phyloP scores from a whole-genome alignment of 2,113 vertebrate genomes.

The Verasper variegatus region DNA sequence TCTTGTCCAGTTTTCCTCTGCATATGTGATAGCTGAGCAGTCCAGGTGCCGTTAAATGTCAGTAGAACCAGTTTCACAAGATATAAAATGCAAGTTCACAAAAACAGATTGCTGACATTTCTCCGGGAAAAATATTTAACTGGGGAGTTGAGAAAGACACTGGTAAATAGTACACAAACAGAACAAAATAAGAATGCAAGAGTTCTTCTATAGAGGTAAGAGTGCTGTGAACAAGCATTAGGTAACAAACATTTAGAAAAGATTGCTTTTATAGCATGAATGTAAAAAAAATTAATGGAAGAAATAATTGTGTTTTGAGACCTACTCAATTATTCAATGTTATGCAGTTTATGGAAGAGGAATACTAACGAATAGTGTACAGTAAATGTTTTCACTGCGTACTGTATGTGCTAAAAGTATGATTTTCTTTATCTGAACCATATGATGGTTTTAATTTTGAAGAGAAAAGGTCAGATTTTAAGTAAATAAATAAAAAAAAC shows the following conservation, averaged over 20 bases:
- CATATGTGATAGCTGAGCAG: no score
- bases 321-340: neutral
- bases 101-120: constrained; percentile 31
- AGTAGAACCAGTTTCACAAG: no score
- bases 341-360: neutral
- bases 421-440: no score
- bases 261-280: constrained; percentile 4
- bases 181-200: neutral
- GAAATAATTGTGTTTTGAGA: neutral
- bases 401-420: neutral
- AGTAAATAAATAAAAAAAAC: neutral
- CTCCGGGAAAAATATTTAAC: neutral
- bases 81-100: constrained; percentile 6
- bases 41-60: no score
- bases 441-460: neutral
- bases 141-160: neutral
- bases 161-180: neutral
- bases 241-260: constrained; percentile 14
- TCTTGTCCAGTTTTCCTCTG: no score
- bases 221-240: neutral
- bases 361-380: no score
- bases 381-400: neutral
- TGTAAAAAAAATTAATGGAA: neutral
- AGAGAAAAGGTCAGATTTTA: neutral
- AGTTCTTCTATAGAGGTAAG: constrained; percentile 4